Evolutionary conservation across 2,888 invertebrate species (phyloP).

Genomic region (Eucera pruinosa): DNA sequence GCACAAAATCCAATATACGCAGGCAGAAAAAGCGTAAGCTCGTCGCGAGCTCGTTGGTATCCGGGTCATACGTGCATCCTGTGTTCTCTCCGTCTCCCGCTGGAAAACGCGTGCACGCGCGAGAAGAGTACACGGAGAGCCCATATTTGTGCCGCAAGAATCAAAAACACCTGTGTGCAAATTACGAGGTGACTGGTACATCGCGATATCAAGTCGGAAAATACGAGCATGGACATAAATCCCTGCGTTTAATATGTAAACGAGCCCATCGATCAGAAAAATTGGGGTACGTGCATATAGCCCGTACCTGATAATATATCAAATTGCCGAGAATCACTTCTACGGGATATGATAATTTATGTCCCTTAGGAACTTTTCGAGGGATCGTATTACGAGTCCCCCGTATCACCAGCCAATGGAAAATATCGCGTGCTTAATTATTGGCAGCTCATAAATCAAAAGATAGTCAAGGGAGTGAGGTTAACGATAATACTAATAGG

Average conservation of each 20-base stretch:
- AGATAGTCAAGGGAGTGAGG: not conserved
- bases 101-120: slow-evolving; percentile 16
- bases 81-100: not conserved
- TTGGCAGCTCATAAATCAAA: slow-evolving; percentile 34
- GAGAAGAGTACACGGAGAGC: not conserved
- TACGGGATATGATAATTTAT: slow-evolving; percentile 25
- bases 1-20: slow-evolving; percentile 55
- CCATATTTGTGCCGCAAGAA: slow-evolving; percentile 54
- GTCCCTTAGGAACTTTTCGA: slow-evolving; percentile 15
- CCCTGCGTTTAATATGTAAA: slow-evolving; percentile 57
- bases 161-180: slow-evolving; percentile 66
- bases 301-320: slow-evolving; percentile 47
- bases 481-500: slow-evolving; percentile 12
- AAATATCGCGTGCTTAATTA: slow-evolving; percentile 32
- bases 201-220: slow-evolving; percentile 58
- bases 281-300: slow-evolving; percentile 28
- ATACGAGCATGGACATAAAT: slow-evolving; percentile 57
- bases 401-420: no score
- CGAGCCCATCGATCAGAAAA: slow-evolving; percentile 60
- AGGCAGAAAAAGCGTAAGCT: slow-evolving; percentile 38
- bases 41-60: not conserved
- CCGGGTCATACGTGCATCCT: not conserved
- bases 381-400: slow-evolving; percentile 20
- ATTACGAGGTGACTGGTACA: slow-evolving; percentile 62
- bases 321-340: slow-evolving; percentile 37